A percentile compares a stretch with the other conserved stretches of the same genome.
These are phyloP conservation scores for Petrocephalus schoutedeni DNA, from an alignment of 2,797 vertebrate species.

Conservation along the genomic window DNA sequence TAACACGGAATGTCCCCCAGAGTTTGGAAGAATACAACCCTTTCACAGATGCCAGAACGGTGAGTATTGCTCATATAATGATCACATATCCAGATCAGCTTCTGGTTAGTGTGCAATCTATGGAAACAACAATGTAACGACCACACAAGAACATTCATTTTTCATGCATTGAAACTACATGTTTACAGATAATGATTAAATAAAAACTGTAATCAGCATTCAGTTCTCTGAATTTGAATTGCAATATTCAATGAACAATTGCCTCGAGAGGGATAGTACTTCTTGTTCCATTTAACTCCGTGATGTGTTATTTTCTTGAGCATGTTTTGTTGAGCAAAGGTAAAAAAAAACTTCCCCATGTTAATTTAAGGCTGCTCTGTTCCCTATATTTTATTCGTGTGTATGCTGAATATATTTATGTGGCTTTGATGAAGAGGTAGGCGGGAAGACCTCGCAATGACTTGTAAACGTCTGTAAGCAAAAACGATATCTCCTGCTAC, in stretches of 20 bases:
- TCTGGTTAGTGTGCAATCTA: neutral
- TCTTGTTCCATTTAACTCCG: neutral
- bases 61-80: conserved; percentile 51
- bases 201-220: neutral
- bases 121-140: neutral
- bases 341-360: neutral
- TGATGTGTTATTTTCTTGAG: neutral
- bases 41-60: conserved; percentile 87
- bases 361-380: neutral
- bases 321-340: neutral
- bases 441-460: neutral
- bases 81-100: neutral
- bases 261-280: neutral
- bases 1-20: conserved; percentile 82
- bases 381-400: too few relatives aligned
- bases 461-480: neutral
- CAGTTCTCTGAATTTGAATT: neutral
- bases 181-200: neutral
- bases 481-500: neutral
- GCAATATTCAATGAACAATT: neutral
- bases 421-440: neutral
- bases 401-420: neutral
- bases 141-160: neutral
- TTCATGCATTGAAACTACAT: neutral
- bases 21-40: conserved; percentile 92